phyloP scores from a whole-genome alignment of 1,140 invertebrate species.

The Drosophila pandora region DNA sequence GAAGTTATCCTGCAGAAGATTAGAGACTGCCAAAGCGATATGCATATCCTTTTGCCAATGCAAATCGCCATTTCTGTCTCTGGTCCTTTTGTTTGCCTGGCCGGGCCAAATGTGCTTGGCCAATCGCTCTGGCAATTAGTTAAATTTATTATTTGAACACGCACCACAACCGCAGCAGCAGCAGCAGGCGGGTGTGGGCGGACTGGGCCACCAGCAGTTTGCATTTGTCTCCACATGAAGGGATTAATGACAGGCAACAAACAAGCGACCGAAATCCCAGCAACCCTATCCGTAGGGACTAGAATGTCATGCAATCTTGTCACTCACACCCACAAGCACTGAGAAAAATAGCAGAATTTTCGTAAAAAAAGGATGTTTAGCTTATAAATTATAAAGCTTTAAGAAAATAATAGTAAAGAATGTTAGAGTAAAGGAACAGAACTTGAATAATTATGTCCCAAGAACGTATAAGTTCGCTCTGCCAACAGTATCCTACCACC shows the following conservation, averaged over 20 bases:
- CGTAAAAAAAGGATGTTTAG: too few relatives aligned
- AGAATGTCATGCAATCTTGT: slow-evolving; percentile 54
- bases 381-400: too few relatives aligned
- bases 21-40: slow-evolving; percentile 25
- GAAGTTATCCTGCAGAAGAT: slow-evolving; percentile 46
- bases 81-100: slow-evolving; percentile 23
- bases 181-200: slow-evolving; percentile 10
- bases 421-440: not conserved
- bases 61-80: slow-evolving; percentile 37
- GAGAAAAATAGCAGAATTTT: not conserved
- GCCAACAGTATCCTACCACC: too few relatives aligned
- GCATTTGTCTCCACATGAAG: slow-evolving; percentile 71
- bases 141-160: slow-evolving; percentile 80
- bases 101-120: slow-evolving; percentile 38
- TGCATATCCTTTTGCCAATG: slow-evolving; percentile 34
- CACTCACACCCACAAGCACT: slow-evolving; percentile 31
- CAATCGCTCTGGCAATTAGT: slow-evolving; percentile 75
- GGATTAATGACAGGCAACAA: slow-evolving; percentile 77
- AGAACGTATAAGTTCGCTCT: too few relatives aligned
- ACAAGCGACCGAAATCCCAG: slow-evolving; percentile 43
- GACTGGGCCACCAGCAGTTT: slow-evolving; percentile 42
- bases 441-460: too few relatives aligned
- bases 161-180: slow-evolving; percentile 66
- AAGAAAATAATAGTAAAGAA: not conserved
- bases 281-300: slow-evolving; percentile 19